Evolutionary conservation across 2,797 vertebrate species (phyloP).

Genomic region (Pitangus sulphuratus): DNA sequence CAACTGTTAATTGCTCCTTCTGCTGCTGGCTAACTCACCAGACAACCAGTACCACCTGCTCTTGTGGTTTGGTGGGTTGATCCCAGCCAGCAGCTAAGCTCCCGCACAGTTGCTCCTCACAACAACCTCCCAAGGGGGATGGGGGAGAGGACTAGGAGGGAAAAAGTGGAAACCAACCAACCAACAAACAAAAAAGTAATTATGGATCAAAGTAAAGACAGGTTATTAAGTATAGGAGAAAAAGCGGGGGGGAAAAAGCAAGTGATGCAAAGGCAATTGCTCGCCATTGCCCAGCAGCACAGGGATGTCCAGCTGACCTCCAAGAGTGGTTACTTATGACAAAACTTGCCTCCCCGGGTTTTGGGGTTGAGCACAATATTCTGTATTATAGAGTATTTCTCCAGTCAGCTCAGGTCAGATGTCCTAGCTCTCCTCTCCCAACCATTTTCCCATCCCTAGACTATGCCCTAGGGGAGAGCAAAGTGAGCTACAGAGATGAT

Average conservation of each 20-base stretch:
- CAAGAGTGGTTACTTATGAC: background rate
- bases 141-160: background rate
- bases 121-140: background rate
- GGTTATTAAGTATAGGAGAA: background rate
- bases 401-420: background rate
- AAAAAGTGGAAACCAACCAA: background rate
- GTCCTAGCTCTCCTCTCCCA: background rate
- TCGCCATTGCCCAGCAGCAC: background rate
- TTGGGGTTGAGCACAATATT: background rate
- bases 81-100: background rate
- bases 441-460: background rate
- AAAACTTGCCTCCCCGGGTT: background rate
- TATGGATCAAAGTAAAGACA: background rate
- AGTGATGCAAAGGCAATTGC: background rate
- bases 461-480: background rate
- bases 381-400: background rate
- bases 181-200: background rate
- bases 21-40: background rate
- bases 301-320: background rate
- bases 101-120: fast-evolving
- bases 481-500: background rate
- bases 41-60: background rate
- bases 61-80: background rate
- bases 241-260: background rate
- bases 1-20: background rate